Conservation (phyloP, 2,888 invertebrate species). For the Torymus texanus region DNA sequence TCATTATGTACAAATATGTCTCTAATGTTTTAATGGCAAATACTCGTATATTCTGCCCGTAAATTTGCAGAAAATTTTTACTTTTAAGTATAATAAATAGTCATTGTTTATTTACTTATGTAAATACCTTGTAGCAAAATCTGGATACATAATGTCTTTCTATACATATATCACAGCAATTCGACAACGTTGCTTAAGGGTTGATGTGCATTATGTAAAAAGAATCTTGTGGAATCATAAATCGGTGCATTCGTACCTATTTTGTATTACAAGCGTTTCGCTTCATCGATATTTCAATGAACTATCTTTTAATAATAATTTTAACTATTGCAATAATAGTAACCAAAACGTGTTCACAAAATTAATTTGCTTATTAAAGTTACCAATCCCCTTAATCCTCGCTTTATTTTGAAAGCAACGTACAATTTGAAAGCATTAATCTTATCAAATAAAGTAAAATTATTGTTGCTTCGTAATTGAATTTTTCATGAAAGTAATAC, state of each 20-base stretch:
- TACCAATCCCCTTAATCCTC: slow-evolving; percentile 43
- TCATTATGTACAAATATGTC: not conserved
- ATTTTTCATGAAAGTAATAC: not conserved
- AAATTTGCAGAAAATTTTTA: not conserved
- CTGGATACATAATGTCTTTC: not conserved
- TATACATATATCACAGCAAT: slow-evolving; percentile 38
- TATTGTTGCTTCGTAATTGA: slow-evolving; percentile 10
- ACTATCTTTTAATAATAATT: slow-evolving; percentile 43
- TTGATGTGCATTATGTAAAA: slow-evolving; percentile 45
- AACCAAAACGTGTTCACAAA: slow-evolving; percentile 26
- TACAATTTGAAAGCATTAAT: not conserved
- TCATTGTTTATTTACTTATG: slow-evolving; percentile 22
- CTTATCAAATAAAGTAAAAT: not conserved
- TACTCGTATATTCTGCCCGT: not conserved
- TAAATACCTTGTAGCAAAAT: slow-evolving; percentile 14
- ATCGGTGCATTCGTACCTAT: slow-evolving; percentile 33
- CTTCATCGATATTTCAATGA: slow-evolving; percentile 24
- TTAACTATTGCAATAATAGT: slow-evolving; percentile 45
- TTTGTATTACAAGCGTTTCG: slow-evolving; percentile 30
- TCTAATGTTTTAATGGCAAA: not conserved
- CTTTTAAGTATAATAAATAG: not conserved
- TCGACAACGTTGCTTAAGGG: slow-evolving; percentile 45
- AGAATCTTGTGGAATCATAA: slow-evolving; percentile 13
- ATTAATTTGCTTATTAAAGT: slow-evolving; percentile 34
- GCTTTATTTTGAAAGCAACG: slow-evolving; percentile 12